Base-by-base conservation (phyloP, 1,140 invertebrate genomes). In the Oncopodura yosiiana region DNA sequence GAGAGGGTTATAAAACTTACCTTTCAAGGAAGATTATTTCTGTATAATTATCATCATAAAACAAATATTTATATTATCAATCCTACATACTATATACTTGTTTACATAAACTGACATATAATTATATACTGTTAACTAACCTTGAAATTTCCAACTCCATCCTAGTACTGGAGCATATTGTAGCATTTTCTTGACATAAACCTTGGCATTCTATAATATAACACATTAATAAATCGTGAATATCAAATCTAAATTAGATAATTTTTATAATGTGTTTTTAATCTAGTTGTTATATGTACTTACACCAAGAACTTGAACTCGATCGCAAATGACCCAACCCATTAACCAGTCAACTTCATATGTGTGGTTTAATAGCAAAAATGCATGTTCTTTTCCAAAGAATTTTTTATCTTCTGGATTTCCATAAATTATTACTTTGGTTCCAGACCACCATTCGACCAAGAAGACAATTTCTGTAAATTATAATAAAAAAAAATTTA, bases 271-370 rank as follows among this genome's bases (percentile, higher is more conserved):
- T 26, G 24, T 11, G 19, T 11, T 14, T 9, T 8, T 5, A 36
- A 19, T 14, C 12, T 18, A 11, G 27, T 36, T 6, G 34, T 36
- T 8, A 39, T 39, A n/a, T 12, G 3, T 34, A 74, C 79, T 79
- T 76, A 87, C 85, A 45, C 87, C 88, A 55, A 94, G 73, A 49
- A 87, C 76, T 62, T 74, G 67, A 62, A 84, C 71, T 62, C 83
- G 78, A 58, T 93, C 87, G 67, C 81, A 83, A 57, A 88, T 78
- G 62, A 90, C 78, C 87, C 87, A 93, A 36, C 87, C 87, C 65
- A 87, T 80, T 0, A 94, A 70, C 89, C 93, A 97, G 69, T 97
- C 94, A 49, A 94, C 81, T 75, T 97, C 93, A 72, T 91, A 96
- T 46, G 80, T 82, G 68, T 97, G 93, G 71, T 97, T 96, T 86